These are phyloP conservation scores for Plodia interpunctella DNA, from an alignment of 1,140 invertebrate genomes.

Conservation along the genomic window DNA sequence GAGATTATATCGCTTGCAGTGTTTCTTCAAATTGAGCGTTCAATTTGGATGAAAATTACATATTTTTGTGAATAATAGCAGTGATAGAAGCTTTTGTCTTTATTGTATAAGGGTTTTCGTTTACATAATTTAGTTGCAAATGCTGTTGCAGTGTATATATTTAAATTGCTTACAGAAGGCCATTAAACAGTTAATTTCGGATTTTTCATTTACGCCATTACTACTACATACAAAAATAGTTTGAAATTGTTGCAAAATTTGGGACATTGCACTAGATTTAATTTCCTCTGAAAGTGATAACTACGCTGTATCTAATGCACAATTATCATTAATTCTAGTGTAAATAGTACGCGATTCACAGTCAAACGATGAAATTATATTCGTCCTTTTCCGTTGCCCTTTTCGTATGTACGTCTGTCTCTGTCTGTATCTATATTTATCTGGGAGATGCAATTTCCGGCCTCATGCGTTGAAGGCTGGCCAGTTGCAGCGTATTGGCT, in stretches of 20 bases:
- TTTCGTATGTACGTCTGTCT: constrained; percentile 25
- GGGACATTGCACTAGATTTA: background rate
- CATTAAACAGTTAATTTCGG: no score
- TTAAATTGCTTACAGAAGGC: no score
- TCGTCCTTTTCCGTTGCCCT: constrained; percentile 22
- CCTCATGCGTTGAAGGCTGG: constrained; percentile 14
- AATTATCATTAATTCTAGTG: constrained; percentile 27
- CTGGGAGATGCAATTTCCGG: constrained; percentile 44
- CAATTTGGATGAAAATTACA: no score
- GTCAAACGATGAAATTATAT: constrained; percentile 12
- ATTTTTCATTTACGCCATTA: no score
- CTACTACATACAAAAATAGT: no score
- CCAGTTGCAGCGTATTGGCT: constrained; percentile 10
- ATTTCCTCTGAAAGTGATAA: constrained; percentile 12
- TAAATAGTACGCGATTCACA: constrained; percentile 27
- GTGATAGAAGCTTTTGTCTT: no score
- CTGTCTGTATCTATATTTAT: constrained; percentile 48
- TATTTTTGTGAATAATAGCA: no score
- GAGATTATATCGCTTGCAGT: background rate
- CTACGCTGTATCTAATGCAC: constrained; percentile 16
- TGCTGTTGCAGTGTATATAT: no score
- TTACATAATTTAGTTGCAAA: no score
- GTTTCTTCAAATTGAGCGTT: no score
- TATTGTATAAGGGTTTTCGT: no score
- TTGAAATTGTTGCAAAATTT: constrained; percentile 18